Conservation (phyloP, 92 coral and sea anemone genomes). For the Zoanthus sansibaricus region DNA sequence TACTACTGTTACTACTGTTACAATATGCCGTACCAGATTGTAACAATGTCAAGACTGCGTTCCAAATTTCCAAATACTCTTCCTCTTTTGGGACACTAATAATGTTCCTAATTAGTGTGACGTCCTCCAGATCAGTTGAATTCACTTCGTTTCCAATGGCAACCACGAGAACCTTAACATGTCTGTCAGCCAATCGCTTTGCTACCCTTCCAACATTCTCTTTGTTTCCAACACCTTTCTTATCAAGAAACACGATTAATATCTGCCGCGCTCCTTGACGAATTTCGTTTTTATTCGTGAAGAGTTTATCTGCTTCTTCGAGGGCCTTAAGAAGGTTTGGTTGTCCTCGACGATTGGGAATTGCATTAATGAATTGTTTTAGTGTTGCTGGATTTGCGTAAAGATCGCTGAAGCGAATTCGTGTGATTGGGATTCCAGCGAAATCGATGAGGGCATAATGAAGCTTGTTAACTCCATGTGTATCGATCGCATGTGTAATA, state of each 20-base stretch:
- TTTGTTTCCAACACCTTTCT: constrained; percentile 60
- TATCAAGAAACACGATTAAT: constrained; percentile 78
- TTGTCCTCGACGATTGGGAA: constrained; percentile 69
- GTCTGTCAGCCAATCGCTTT: constrained; percentile 61
- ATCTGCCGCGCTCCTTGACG: constrained; percentile 79
- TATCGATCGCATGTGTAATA: constrained; percentile 65
- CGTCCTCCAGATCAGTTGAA: constrained; percentile 42
- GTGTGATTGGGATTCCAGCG: constrained; percentile 69
- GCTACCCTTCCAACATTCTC: constrained; percentile 71
- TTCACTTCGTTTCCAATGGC: constrained; percentile 85
- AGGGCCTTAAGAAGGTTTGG: constrained; percentile 71
- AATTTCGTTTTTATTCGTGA: constrained; percentile 59
- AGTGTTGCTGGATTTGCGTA: constrained; percentile 68
- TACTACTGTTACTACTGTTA: neutral
- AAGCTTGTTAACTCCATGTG: constrained; percentile 69
- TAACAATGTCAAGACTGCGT: neutral
- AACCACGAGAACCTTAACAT: constrained; percentile 84
- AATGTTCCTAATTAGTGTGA: constrained; percentile 57
- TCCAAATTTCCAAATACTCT: neutral
- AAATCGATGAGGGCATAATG: constrained; percentile 86
- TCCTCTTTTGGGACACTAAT: constrained; percentile 1
- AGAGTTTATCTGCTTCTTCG: constrained; percentile 67
- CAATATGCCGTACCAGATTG: constrained; percentile 5
- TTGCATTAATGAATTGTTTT: constrained; percentile 54
- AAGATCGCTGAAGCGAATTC: constrained; percentile 70